These are phyloP conservation scores for Andrena haemorrhoa DNA, from an alignment of 2,888 invertebrate species.

Conservation along the genomic window DNA sequence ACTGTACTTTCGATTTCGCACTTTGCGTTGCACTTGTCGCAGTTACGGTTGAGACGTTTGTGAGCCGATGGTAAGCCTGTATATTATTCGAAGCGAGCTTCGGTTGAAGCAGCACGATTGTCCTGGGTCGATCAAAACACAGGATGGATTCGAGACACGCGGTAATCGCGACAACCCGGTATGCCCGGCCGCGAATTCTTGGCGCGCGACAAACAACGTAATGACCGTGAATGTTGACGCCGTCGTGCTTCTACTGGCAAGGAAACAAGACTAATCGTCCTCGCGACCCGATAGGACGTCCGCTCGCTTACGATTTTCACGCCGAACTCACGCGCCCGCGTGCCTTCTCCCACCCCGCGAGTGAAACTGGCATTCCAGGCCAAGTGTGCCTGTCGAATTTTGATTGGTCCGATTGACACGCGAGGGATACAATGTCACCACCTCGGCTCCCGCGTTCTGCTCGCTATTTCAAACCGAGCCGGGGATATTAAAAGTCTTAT, in stretches of 20 bases:
- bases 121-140: constrained; percentile 36
- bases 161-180: constrained; percentile 52
- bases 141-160: constrained; percentile 55
- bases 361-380: constrained; percentile 50
- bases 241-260: constrained; percentile 60
- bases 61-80: too few relatives aligned
- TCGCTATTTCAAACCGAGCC: not conserved
- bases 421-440: constrained; percentile 31
- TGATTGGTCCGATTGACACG: constrained; percentile 45
- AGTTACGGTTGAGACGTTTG: too few relatives aligned
- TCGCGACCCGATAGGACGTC: constrained; percentile 23
- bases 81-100: not conserved
- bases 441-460: not conserved
- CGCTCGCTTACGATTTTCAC: constrained; percentile 30
- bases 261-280: constrained; percentile 57
- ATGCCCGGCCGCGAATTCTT: constrained; percentile 61
- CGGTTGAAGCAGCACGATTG: not conserved
- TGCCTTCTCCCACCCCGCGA: constrained; percentile 19
- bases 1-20: too few relatives aligned
- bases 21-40: too few relatives aligned
- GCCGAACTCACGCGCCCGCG: constrained; percentile 27
- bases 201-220: constrained; percentile 63
- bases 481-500: not conserved
- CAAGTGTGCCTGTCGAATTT: constrained; percentile 48
- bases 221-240: constrained; percentile 60